Evolutionary conservation across 1,140 invertebrate species (phyloP).

Genomic region (Pissodes strobi): DNA sequence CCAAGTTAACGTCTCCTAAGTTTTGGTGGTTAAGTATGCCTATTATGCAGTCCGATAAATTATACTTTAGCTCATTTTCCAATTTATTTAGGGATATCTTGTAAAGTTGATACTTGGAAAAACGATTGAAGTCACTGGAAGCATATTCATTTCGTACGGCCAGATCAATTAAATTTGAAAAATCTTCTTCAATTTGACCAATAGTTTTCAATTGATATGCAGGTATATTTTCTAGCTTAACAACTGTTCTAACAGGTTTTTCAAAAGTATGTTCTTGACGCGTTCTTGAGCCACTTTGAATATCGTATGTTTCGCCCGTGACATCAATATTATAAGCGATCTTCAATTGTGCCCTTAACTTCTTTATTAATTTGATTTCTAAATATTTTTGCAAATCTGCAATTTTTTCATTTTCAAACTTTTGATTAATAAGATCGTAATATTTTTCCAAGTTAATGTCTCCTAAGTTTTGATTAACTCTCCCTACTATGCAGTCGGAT

Average conservation of each 20-base stretch:
- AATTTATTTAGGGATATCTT: constrained; percentile 5
- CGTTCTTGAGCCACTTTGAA: too few species aligned
- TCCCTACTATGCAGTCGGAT: constrained; percentile 6
- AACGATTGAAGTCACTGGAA: constrained; percentile 1
- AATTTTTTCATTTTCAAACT: background rate
- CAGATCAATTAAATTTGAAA: background rate
- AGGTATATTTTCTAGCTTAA: constrained; percentile 22
- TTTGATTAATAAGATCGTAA: constrained; percentile 4
- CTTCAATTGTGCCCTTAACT: background rate
- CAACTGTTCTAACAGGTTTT: too few species aligned
- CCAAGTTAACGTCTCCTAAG: background rate
- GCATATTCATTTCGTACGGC: constrained; percentile 5
- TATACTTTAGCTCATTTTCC: constrained; percentile 8
- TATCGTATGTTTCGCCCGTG: background rate
- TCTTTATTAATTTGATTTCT: constrained; percentile 20
- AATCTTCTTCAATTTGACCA: constrained; percentile 3
- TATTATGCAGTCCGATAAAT: constrained; percentile 4
- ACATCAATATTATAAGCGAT: background rate
- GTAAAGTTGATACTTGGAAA: constrained; percentile 5
- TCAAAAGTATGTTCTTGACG: too few species aligned
- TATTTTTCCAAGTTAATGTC: background rate
- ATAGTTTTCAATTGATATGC: constrained; percentile 8
- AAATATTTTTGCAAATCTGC: background rate
- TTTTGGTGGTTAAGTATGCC: background rate
- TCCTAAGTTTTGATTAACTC: background rate